phyloP scores from a whole-genome alignment of 2,113 vertebrate species.

The Petromus typicus region DNA sequence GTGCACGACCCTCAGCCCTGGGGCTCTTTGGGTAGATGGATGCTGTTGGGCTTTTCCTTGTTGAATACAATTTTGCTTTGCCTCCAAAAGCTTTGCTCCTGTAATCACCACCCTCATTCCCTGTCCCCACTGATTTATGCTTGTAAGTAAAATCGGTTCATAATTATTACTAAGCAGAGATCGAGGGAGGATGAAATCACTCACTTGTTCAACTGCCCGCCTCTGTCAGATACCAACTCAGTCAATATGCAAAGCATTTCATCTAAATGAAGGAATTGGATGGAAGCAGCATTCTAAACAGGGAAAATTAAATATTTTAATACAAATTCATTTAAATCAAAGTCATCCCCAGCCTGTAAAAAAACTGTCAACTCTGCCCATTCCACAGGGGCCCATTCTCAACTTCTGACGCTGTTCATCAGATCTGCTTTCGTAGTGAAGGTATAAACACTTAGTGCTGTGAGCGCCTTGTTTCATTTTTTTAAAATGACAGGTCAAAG shows the following conservation, averaged over 20 bases:
- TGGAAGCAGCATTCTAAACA: not conserved
- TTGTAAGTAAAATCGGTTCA: not conserved
- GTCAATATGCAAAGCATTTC: not conserved
- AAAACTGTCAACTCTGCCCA: not conserved
- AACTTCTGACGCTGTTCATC: not conserved
- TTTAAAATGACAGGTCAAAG: not conserved
- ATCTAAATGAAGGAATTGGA: not conserved
- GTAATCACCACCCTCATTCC: not conserved
- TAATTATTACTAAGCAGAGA: not conserved
- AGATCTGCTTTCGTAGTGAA: not conserved
- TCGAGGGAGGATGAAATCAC: too few species aligned
- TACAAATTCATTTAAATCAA: not conserved
- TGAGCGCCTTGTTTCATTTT: not conserved
- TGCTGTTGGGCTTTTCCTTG: not conserved
- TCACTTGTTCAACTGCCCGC: too few species aligned
- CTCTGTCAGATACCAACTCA: not conserved
- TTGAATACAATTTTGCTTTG: not conserved
- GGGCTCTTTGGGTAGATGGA: not conserved
- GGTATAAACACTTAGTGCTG: not conserved
- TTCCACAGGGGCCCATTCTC: fast-evolving
- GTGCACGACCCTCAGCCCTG: too few species aligned
- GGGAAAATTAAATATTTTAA: not conserved
- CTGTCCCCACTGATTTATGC: not conserved
- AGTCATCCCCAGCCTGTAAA: not conserved
- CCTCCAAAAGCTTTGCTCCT: too few species aligned